Conservation (phyloP, 2,797 vertebrate species). For the Saxicola maurus region DNA sequence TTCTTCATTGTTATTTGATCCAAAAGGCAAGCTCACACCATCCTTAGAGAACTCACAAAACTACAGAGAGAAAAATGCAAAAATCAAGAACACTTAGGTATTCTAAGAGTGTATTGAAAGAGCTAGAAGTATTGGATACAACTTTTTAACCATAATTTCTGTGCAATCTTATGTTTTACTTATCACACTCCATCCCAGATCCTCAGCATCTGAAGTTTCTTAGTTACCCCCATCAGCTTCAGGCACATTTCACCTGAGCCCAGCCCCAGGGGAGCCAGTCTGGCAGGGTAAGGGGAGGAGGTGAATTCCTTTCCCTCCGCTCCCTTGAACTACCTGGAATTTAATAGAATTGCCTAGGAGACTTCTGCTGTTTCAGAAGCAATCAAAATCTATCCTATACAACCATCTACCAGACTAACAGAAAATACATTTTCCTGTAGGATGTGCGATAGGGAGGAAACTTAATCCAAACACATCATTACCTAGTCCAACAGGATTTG, state of each 20-base stretch:
- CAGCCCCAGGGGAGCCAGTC: rapidly evolving
- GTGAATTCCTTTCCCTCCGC: background rate
- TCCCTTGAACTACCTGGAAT: background rate
- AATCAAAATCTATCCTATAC: background rate
- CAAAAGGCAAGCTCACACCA: background rate
- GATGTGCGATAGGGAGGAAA: background rate
- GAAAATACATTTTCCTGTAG: background rate
- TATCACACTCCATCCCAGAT: background rate
- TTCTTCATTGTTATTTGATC: background rate
- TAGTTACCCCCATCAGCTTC: background rate
- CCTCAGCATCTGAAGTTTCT: background rate
- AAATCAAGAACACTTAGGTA: background rate
- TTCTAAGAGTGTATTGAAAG: background rate
- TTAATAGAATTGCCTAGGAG: background rate
- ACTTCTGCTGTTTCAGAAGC: background rate
- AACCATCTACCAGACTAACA: background rate
- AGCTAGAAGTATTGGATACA: background rate
- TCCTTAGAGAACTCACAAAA: background rate
- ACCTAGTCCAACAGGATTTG: background rate
- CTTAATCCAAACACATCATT: background rate
- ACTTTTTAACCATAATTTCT: background rate
- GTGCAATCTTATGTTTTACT: background rate
- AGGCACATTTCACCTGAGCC: background rate
- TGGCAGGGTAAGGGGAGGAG: background rate
- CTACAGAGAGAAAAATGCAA: background rate